Conservation (phyloP, 2,113 vertebrate genomes). For the Tor tambroides region DNA sequence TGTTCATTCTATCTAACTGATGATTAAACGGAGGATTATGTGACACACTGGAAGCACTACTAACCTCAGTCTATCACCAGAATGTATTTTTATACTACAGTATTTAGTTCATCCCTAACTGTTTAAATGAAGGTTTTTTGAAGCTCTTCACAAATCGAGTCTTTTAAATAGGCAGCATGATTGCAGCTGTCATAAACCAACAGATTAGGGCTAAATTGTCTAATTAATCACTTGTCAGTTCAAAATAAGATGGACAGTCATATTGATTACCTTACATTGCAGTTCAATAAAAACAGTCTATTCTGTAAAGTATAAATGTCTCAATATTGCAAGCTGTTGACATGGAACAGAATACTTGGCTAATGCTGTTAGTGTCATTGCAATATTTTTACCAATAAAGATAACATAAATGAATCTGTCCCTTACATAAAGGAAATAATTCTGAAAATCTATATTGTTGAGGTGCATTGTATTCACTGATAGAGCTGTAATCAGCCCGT, state of each 20-base stretch:
- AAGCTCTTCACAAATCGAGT: background rate
- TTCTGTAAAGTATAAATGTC: constrained; percentile 19
- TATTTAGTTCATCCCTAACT: background rate
- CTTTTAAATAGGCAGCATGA: background rate
- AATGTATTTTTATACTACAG: background rate
- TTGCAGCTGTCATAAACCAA: constrained; percentile 25
- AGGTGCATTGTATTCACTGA: background rate
- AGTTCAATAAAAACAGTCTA: constrained; percentile 24
- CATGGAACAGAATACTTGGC: background rate
- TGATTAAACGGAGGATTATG: background rate
- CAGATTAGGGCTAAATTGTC: background rate
- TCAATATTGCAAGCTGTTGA: background rate
- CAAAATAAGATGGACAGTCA: constrained; percentile 24
- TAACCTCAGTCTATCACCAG: too few species aligned
- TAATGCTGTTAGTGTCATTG: background rate
- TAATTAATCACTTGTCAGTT: constrained; percentile 23
- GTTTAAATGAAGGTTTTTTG: background rate
- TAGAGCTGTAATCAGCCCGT: background rate
- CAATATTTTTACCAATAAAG: background rate
- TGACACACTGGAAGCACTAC: background rate
- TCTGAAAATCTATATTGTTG: background rate
- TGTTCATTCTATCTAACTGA: too few species aligned
- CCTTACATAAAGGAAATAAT: background rate
- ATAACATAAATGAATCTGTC: background rate
- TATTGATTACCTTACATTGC: constrained; percentile 21